Evolutionary conservation across 2,113 vertebrate genomes (phyloP), one percentile per base, ranked within the genome.

Genomic region (Aplodontia rufa): DNA sequence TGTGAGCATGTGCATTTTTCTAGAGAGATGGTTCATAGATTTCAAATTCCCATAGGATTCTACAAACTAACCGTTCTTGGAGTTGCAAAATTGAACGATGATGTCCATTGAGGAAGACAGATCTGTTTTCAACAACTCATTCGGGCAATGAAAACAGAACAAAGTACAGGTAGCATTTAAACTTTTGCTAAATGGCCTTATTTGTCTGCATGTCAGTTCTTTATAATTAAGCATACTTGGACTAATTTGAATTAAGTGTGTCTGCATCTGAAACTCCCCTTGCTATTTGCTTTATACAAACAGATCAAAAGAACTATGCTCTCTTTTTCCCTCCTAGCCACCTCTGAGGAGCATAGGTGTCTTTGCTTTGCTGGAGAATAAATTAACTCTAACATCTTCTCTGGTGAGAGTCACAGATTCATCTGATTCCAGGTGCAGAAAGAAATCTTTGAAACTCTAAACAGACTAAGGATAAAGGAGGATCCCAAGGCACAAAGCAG

Each of bases 401-500:
- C 87, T 97, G 93, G 95, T 96, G 94, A 93, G 82, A 97, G 91
- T 58, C 91, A 72, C 22, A 79, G 95, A 96, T 97, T 97, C 94
- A 94, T 97, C 93, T 89, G 95, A 95, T 86, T 89, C 64, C 97
- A 97, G 96, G 96, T 97, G 96, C 97, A 97, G 64, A 96, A 96
- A 92, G 85, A 96, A 97, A 94, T 96, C 96, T 97, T 97, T 97
- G 94, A 96, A 97, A 97, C 91, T 81, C 91, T 68, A 95, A 90
- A 91, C 88, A 78, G 49, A 93, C 93, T 96, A 96, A 95, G 85
- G 86, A 97, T 97, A 95, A 97, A 96, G 95, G 66, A 96, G 84
- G 83, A 96, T 93, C 95, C 89, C 72, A 90, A 94, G 94, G 95
- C 96, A 95, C 91, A 96, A 95, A 96, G 89, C 97, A 97, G 95